Percentiles rank a stretch among this genome's conserved stretches.
Conservation (phyloP, 2,113 vertebrate species). For the Poeciliopsis retropinna region DNA sequence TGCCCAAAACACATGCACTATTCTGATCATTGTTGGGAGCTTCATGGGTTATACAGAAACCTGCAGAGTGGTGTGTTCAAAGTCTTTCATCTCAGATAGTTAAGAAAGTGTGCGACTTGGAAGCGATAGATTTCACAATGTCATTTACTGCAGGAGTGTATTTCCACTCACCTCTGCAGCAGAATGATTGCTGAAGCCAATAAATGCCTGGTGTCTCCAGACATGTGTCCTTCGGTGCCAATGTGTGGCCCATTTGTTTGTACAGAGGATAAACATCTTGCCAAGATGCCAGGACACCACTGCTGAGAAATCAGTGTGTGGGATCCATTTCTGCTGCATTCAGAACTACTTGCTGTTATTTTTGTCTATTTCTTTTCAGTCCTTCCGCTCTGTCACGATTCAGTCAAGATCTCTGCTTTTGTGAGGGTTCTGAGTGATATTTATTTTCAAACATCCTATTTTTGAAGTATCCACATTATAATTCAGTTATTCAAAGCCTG, state of each 20-base stretch:
- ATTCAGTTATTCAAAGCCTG: not conserved
- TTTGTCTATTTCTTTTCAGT: conserved; percentile 21
- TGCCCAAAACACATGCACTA: not conserved
- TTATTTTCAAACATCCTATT: too few relatives aligned
- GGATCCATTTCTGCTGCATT: conserved; percentile 30
- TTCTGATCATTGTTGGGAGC: not conserved
- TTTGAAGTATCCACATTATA: not conserved
- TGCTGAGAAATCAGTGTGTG: conserved; percentile 48
- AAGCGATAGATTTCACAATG: conserved; percentile 13
- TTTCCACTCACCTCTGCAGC: conserved; percentile 44
- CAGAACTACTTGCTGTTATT: conserved; percentile 45
- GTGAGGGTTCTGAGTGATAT: conserved; percentile 9
- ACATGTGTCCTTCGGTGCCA: conserved; percentile 36
- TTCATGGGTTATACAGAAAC: conserved; percentile 2
- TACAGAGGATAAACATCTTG: conserved; percentile 47
- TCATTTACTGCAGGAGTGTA: conserved; percentile 24
- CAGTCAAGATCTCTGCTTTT: conserved; percentile 7
- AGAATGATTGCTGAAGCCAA: conserved; percentile 29
- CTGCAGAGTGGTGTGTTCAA: not conserved
- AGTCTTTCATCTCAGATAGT: conserved; percentile 8
- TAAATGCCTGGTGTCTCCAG: conserved; percentile 39
- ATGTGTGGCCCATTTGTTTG: conserved; percentile 54
- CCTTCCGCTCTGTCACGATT: conserved; percentile 16
- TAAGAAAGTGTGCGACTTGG: conserved; percentile 19
- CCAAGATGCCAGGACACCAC: conserved; percentile 29